Conservation (phyloP, 2,888 invertebrate genomes). For the Arrhopalites spinosus region DNA sequence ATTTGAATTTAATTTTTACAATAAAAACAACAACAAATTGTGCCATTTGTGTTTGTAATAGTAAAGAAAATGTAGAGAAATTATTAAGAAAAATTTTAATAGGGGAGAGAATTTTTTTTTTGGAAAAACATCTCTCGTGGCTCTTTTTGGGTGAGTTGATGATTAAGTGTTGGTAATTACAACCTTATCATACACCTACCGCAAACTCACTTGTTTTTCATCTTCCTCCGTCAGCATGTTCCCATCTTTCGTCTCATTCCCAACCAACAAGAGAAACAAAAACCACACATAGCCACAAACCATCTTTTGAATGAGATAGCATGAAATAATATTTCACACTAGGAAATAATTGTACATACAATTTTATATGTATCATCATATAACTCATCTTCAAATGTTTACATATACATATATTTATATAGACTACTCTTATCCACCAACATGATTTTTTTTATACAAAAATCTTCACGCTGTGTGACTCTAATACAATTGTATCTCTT, state of each 20-base stretch:
- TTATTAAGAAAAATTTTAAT: no score
- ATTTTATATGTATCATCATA: neutral
- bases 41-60: no score
- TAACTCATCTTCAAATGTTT: neutral
- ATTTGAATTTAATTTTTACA: no score
- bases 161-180: constrained; percentile 51
- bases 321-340: constrained; percentile 1
- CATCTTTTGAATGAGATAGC: no score
- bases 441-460: no score
- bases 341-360: neutral
- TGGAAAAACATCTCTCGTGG: constrained; percentile 17
- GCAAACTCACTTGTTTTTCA: constrained; percentile 34
- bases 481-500: no score
- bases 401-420: neutral
- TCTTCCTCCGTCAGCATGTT: constrained; percentile 8
- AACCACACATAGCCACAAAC: neutral
- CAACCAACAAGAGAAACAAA: neutral
- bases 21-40: no score
- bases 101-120: no score
- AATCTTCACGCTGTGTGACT: no score
- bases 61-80: no score
- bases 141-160: constrained; percentile 40
- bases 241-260: neutral
- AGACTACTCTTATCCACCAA: neutral
- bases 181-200: constrained; percentile 44